Evolutionary conservation across 1,140 invertebrate genomes (phyloP).

Genomic region (Episyrphus balteatus): DNA sequence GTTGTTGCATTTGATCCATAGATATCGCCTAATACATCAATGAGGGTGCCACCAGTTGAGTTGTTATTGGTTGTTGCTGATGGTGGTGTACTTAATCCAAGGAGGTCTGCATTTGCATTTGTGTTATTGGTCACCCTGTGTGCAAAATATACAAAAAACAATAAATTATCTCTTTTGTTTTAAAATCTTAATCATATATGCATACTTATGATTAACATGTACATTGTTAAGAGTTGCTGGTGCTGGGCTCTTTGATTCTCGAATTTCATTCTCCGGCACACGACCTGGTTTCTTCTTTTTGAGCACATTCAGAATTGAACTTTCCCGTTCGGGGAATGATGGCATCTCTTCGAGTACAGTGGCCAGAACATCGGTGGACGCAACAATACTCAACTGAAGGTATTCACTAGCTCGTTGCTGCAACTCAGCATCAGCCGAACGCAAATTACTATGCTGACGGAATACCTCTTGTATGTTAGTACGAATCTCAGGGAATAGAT

Average conservation of each 20-base stretch:
- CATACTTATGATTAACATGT: slow-evolving; percentile 43
- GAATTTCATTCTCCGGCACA: slow-evolving; percentile 72
- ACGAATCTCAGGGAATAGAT: slow-evolving; percentile 98
- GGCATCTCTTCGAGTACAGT: slow-evolving; percentile 99
- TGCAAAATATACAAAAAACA: slow-evolving; percentile 3
- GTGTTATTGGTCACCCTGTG: slow-evolving; percentile 28
- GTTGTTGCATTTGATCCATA: slow-evolving; percentile 52
- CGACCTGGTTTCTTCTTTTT: slow-evolving; percentile 96
- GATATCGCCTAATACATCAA: slow-evolving; percentile 86
- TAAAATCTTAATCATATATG: slow-evolving; percentile 6
- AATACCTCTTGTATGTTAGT: slow-evolving; percentile 93
- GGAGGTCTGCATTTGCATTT: slow-evolving; percentile 65
- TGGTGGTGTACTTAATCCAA: slow-evolving; percentile 73
- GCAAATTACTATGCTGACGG: slow-evolving; percentile 87
- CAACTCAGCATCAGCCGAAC: slow-evolving; percentile 95
- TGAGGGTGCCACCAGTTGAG: slow-evolving; percentile 52
- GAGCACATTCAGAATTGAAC: slow-evolving; percentile 91
- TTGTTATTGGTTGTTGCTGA: slow-evolving; percentile 49
- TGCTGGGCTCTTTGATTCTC: slow-evolving; percentile 67
- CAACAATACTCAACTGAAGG: slow-evolving; percentile 89
- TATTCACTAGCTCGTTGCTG: slow-evolving; percentile 98
- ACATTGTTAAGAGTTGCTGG: slow-evolving; percentile 40
- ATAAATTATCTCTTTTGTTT: slow-evolving; percentile 1
- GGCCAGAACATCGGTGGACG: slow-evolving; percentile 92
- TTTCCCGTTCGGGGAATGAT: slow-evolving; percentile 97